phyloP scores from a whole-genome alignment of 2,113 vertebrate genomes.

The Cygnus atratus region DNA sequence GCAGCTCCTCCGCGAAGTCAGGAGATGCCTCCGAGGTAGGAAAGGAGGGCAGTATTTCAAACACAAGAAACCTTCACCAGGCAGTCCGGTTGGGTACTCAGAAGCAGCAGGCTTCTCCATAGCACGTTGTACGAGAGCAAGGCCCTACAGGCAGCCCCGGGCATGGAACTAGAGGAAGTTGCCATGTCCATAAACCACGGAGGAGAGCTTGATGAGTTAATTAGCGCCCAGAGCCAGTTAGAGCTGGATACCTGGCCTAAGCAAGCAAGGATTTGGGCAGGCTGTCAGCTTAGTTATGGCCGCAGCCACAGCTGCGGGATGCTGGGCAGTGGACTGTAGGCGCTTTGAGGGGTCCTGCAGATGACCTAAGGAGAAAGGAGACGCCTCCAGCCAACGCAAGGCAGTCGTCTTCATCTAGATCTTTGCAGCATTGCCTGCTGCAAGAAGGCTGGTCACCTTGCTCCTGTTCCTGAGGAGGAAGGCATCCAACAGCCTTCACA shows the following conservation, averaged over 20 bases:
- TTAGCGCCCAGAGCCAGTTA: background rate
- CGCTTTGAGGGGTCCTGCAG: fast-evolving
- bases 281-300: background rate
- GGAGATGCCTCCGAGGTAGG: too few species aligned
- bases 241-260: background rate
- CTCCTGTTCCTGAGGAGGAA: background rate
- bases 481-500: background rate
- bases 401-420: background rate
- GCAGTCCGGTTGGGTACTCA: background rate
- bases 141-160: background rate
- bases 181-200: background rate
- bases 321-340: background rate
- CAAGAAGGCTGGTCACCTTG: background rate
- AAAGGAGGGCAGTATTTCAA: background rate
- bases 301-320: background rate
- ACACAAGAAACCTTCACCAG: background rate
- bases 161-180: background rate
- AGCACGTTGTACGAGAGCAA: fast-evolving
- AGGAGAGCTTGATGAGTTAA: background rate
- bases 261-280: background rate
- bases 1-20: too few species aligned
- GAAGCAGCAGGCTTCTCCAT: background rate
- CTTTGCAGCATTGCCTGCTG: background rate
- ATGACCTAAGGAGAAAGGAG: background rate
- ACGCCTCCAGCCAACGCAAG: background rate